A percentile compares a stretch with the other conserved stretches of the same genome.
These are phyloP conservation scores for Apostichopus californicus DNA, from an alignment of 35 echinoderm and acorn worm species.

Conservation along the genomic window DNA sequence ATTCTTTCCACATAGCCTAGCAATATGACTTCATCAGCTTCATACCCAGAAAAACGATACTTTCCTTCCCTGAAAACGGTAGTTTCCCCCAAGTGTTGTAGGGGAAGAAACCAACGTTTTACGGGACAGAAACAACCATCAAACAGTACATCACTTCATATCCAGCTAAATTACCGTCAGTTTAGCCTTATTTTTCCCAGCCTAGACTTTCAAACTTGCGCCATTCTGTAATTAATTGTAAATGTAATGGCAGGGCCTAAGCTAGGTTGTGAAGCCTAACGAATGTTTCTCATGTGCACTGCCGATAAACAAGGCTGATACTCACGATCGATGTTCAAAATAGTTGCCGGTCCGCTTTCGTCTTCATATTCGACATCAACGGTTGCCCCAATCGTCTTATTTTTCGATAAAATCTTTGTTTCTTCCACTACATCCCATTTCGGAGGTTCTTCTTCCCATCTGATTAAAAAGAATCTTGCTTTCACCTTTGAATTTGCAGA, in stretches of 20 bases:
- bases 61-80: too few relatives aligned
- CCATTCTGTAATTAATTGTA: too few relatives aligned
- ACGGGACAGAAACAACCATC: too few relatives aligned
- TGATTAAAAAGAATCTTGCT: neutral
- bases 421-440: conserved; percentile 34
- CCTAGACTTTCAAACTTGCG: too few relatives aligned
- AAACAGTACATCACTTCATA: too few relatives aligned
- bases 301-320: neutral
- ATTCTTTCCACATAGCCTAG: too few relatives aligned
- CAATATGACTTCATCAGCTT: too few relatives aligned
- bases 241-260: neutral
- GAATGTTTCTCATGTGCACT: neutral
- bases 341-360: conserved; percentile 23
- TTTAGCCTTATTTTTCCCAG: too few relatives aligned
- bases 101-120: too few relatives aligned
- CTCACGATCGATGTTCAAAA: conserved; percentile 27
- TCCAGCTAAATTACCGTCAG: too few relatives aligned
- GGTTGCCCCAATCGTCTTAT: neutral
- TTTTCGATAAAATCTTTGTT: neutral
- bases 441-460: conserved; percentile 20
- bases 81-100: too few relatives aligned
- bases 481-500: neutral
- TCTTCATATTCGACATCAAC: conserved; percentile 22
- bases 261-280: neutral
- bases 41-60: too few relatives aligned